Base-by-base conservation (phyloP, 2,797 vertebrate genomes). In the Tauraco hartlaubi region DNA sequence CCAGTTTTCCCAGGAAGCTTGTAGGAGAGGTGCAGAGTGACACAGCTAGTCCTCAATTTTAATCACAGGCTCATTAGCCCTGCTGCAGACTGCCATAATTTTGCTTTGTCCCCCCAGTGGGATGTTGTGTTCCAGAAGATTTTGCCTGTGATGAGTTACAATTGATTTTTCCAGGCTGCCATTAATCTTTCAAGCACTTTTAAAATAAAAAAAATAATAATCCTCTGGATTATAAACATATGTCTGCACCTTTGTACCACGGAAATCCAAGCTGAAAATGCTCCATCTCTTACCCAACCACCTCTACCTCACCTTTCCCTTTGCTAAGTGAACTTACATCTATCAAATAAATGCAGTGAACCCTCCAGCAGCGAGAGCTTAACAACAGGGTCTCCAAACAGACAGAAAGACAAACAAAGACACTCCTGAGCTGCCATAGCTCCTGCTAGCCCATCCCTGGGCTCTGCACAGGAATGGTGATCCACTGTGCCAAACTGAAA, bases 11-110 rank as follows among this genome's bases (percentile, higher is more conserved):
- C 39, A 13, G 51, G 39, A 62, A 59, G 37, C 11, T 72, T 41
- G 15, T n/a, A 58, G 23, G 17, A 76, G 59, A 68, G 58, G 31
- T 84, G 46, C 49, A 33, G 43, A 51, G n/a, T 41, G 74, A 59
- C 69, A 66, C 80, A 78, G 64, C 18, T 0, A 82, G 43, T 41
- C 55, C 66, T 79, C 90, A 75, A 3, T 55, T 92, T 93, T 93
- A 96, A 94, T 96, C 88, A 96, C 83, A 69, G 69, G 58, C 85
- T 94, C 93, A 90, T 96, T 96, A 97, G 59, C 58, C 25, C 59
- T 88, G 77, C 88, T 89, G 61, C 77, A 79, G 55, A 35, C 55
- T 87, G 84, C 61, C 75, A 77, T 89, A 79, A 95, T 89, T 95
- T 92, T 82, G 71, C 83, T 89, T 80, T 96, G 77, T 92, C 56